Evolutionary conservation across 2,113 vertebrate species (phyloP).

Genomic region (Sardina pilchardus): DNA sequence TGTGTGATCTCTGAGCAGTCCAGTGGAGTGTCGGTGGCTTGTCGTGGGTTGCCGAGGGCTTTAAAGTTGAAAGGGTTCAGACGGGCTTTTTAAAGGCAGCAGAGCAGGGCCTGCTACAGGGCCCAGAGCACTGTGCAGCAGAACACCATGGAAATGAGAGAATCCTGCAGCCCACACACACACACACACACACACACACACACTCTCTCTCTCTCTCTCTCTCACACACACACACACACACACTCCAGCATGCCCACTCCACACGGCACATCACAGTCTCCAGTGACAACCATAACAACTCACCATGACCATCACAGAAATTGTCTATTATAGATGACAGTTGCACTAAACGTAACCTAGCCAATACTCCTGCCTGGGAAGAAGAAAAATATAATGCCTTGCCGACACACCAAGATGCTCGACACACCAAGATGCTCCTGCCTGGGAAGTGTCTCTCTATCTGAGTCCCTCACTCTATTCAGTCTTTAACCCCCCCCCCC

Average conservation of each 20-base stretch:
- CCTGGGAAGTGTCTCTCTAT: too few relatives aligned
- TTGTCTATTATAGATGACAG: conserved; percentile 54
- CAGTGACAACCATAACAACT: conserved; percentile 50
- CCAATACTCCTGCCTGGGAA: background rate
- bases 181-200: background rate
- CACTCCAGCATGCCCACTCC: background rate
- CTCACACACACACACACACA: background rate
- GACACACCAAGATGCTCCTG: background rate
- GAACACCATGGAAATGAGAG: too few relatives aligned
- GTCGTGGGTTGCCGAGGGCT: background rate
- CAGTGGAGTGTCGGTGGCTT: background rate
- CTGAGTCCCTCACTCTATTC: too few relatives aligned
- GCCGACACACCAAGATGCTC: background rate
- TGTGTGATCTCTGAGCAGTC: background rate
- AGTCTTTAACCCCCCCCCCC: too few relatives aligned
- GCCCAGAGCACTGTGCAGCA: conserved; percentile 6
- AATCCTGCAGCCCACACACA: background rate
- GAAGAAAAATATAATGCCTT: background rate
- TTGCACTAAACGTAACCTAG: conserved; percentile 42
- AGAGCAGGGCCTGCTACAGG: background rate
- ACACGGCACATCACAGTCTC: conserved; percentile 29
- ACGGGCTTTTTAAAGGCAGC: too few relatives aligned
- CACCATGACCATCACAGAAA: conserved; percentile 54
- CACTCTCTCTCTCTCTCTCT: background rate
- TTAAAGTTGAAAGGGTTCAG: background rate